A percentile compares a stretch with the other conserved stretches of the same genome.
Conservation (phyloP, 2,888 invertebrate genomes). For the Leptopilina drosophilae region DNA sequence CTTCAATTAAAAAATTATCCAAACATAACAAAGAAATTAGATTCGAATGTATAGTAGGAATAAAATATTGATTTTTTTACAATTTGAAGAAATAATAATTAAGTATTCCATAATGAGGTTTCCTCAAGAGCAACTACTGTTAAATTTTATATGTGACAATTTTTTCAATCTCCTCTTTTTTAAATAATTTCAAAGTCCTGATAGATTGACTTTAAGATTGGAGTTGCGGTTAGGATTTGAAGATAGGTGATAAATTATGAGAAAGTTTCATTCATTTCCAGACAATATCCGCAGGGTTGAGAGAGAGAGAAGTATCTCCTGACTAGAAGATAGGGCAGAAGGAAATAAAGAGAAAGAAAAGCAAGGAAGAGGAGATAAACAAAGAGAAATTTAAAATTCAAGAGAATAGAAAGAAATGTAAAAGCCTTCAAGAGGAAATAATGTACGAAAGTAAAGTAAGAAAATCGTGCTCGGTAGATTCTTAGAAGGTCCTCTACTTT, state of each 20-base stretch:
- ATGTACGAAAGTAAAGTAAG: conserved; percentile 54
- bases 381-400: neutral
- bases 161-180: neutral
- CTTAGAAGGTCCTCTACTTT: conserved; percentile 54
- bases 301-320: conserved; percentile 3
- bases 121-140: no score
- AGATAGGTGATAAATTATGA: conserved; percentile 11
- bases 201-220: neutral
- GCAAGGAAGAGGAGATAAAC: neutral
- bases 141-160: neutral
- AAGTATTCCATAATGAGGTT: no score
- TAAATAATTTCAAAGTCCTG: conserved; percentile 1
- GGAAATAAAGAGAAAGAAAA: conserved; percentile 11
- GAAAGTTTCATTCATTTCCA: conserved; percentile 27
- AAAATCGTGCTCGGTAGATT: conserved; percentile 49
- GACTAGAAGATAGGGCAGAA: conserved; percentile 12
- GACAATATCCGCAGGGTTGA: conserved; percentile 28
- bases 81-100: no score
- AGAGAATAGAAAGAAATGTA: conserved; percentile 42
- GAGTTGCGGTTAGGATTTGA: conserved; percentile 1
- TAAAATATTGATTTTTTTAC: no score
- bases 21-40: no score
- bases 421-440: conserved; percentile 55
- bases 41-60: no score
- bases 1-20: no score